Conservation (phyloP, 2,113 vertebrate genomes). For the Neogobius melanostomus region DNA sequence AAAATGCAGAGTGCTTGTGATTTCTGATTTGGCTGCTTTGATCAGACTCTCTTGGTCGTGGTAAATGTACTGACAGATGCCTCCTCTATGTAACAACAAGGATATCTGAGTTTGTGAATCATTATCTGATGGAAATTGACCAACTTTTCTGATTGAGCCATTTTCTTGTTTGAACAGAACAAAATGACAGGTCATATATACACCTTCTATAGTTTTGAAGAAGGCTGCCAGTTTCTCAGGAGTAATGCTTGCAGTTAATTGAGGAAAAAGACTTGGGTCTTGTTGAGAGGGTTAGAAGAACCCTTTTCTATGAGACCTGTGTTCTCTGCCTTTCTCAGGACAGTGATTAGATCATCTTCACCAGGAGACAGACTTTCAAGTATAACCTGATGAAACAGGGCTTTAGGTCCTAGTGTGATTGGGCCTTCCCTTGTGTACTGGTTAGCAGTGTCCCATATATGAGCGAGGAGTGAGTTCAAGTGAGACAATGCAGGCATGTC, state of each 20-base stretch:
- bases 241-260: neutral
- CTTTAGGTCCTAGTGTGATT: slow-evolving; percentile 11
- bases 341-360: neutral
- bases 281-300: slow-evolving; percentile 15
- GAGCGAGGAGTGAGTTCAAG: slow-evolving; percentile 51
- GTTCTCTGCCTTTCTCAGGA: slow-evolving; percentile 48
- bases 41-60: neutral
- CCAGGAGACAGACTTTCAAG: slow-evolving; percentile 27
- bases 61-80: slow-evolving; percentile 39
- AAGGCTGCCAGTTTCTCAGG: slow-evolving; percentile 33
- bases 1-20: slow-evolving; percentile 23
- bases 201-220: slow-evolving; percentile 25
- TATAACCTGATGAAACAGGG: slow-evolving; percentile 23
- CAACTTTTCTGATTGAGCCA: slow-evolving; percentile 3
- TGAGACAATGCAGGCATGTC: slow-evolving; percentile 46
- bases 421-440: slow-evolving; percentile 17
- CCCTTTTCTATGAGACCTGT: slow-evolving; percentile 16
- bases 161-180: slow-evolving; percentile 15
- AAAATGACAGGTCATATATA: slow-evolving; percentile 36
- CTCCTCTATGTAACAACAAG: slow-evolving; percentile 22
- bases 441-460: slow-evolving; percentile 56
- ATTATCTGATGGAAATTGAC: neutral
- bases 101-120: neutral
- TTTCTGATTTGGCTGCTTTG: slow-evolving; percentile 13
- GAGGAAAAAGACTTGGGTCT: accelerated